Conservation (phyloP, 1,140 invertebrate genomes). For the Hydropsyche tenuis region DNA sequence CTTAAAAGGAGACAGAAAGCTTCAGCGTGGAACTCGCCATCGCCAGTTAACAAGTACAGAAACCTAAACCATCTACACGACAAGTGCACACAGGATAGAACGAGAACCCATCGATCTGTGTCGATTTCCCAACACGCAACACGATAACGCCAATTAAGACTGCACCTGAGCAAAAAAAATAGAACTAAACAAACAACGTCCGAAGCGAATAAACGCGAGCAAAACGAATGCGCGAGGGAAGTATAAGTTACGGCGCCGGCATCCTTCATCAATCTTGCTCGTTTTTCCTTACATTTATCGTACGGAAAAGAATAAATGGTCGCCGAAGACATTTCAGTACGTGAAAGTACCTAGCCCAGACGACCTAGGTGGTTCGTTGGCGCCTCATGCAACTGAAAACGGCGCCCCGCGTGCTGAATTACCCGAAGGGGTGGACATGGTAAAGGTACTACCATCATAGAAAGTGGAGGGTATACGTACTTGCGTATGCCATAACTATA, state of each 20-base stretch:
- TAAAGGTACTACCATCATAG: background rate
- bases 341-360: constrained; percentile 6
- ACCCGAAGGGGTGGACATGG: background rate
- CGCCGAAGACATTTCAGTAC: background rate
- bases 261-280: constrained; percentile 28
- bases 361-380: constrained; percentile 4
- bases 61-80: too few relatives aligned
- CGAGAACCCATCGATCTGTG: too few relatives aligned
- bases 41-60: too few relatives aligned
- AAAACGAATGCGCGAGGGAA: background rate
- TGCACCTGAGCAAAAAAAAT: too few relatives aligned
- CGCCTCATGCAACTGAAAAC: constrained; percentile 36
- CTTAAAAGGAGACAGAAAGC: too few relatives aligned
- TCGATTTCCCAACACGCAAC: too few relatives aligned
- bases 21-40: too few relatives aligned
- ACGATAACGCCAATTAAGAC: too few relatives aligned
- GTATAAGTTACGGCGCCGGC: background rate
- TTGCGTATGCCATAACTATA: background rate
- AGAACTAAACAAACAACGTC: too few relatives aligned
- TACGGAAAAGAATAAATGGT: background rate
- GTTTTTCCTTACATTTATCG: constrained; percentile 30
- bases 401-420: constrained; percentile 27
- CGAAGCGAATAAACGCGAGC: too few relatives aligned
- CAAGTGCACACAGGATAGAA: too few relatives aligned
- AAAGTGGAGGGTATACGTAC: background rate